phyloP scores from a whole-genome alignment of 1,140 invertebrate genomes.

The Aphelinus atriplicis region DNA sequence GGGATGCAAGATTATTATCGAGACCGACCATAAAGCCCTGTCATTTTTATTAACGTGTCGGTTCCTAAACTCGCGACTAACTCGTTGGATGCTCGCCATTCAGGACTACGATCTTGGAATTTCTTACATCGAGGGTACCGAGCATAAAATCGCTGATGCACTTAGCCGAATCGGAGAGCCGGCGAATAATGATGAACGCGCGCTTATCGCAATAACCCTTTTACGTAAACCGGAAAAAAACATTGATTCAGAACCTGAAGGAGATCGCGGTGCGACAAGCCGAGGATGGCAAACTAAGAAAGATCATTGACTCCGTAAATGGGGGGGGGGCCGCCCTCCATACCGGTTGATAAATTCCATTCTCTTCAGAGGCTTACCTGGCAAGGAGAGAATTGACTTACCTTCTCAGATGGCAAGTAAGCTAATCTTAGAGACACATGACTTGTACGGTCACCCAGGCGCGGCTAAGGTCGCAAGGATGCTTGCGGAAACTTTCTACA shows the following conservation, averaged over 20 bases:
- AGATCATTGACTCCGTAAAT: too few relatives aligned
- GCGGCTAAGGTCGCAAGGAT: not conserved
- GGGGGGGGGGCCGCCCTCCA: too few relatives aligned
- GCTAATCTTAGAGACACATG: not conserved
- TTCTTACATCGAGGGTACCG: not conserved
- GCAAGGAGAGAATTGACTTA: too few relatives aligned
- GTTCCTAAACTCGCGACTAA: conserved; percentile 15
- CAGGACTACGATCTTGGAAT: conserved; percentile 20
- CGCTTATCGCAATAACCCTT: too few relatives aligned
- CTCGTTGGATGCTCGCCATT: conserved; percentile 2
- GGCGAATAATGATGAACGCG: too few relatives aligned
- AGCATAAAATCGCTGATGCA: conserved; percentile 22
- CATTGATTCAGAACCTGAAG: too few relatives aligned
- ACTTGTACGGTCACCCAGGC: not conserved
- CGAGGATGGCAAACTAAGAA: too few relatives aligned
- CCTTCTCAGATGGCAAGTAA: not conserved
- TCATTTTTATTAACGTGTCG: not conserved
- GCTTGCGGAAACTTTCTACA: not conserved
- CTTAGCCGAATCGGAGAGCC: conserved; percentile 4
- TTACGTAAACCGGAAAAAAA: too few relatives aligned
- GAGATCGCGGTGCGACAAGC: too few relatives aligned
- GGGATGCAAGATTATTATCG: not conserved
- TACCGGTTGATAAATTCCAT: too few relatives aligned
- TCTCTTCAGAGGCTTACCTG: too few relatives aligned
- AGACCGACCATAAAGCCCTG: conserved; percentile 13